Conservation (phyloP, 2,888 invertebrate genomes). For the Aproaerema taeniolella region DNA sequence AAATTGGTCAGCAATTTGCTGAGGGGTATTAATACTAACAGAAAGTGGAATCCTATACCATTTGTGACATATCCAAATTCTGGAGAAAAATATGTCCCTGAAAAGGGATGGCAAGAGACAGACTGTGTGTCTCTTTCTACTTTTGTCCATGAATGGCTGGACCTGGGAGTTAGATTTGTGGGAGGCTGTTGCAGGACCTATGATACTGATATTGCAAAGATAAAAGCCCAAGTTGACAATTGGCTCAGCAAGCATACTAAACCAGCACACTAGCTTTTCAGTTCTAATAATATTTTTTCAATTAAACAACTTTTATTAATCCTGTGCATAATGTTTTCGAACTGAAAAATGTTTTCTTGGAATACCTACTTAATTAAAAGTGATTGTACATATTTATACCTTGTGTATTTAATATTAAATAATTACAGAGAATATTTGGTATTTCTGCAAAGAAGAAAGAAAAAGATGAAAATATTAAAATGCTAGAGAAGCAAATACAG, state of each 20-base stretch:
- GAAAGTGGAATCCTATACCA: conserved; percentile 68
- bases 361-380: not conserved
- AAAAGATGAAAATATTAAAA: conserved; percentile 45
- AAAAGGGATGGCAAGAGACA: conserved; percentile 79
- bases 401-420: too few species aligned
- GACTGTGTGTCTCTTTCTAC: conserved; percentile 79
- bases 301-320: too few species aligned
- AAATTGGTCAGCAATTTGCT: conserved; percentile 47
- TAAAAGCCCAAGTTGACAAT: conserved; percentile 47
- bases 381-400: too few species aligned
- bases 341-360: too few species aligned
- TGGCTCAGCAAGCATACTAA: conserved; percentile 28
- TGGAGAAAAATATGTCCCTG: conserved; percentile 84
- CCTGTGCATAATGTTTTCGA: too few species aligned
- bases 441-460: conserved; percentile 46
- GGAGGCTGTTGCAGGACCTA: conserved; percentile 95
- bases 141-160: conserved; percentile 86
- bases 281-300: too few species aligned
- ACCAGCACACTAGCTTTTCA: too few species aligned
- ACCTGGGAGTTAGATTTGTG: conserved; percentile 86
- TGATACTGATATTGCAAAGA: conserved; percentile 84
- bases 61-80: conserved; percentile 95
- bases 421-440: conserved; percentile 59
- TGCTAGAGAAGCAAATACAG: conserved; percentile 44
- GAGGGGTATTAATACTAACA: conserved; percentile 43